Evolutionary conservation across 2,797 vertebrate genomes (phyloP).

Genomic region (Prunella strophiata): DNA sequence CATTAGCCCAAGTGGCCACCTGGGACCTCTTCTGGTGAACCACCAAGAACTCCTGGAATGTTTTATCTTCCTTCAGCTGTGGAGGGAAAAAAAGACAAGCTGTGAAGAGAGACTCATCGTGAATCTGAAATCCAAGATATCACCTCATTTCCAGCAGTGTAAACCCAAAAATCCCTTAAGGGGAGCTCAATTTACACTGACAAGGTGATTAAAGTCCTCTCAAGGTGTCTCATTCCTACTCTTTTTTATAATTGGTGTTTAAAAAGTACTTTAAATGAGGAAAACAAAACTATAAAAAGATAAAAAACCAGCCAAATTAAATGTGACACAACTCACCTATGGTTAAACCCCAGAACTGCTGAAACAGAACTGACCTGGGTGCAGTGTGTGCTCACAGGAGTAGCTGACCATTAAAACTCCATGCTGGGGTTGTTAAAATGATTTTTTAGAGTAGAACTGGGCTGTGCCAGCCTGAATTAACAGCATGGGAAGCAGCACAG

Average conservation of each 20-base stretch:
- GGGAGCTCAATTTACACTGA: background rate
- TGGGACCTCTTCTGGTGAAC: conserved; percentile 90
- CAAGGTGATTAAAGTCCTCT: background rate
- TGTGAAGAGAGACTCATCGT: background rate
- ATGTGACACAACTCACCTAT: accelerated
- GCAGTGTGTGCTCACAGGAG: background rate
- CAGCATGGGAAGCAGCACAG: background rate
- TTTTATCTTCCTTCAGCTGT: conserved; percentile 86
- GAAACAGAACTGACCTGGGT: background rate
- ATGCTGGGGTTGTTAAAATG: accelerated
- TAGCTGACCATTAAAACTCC: background rate
- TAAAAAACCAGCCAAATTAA: background rate
- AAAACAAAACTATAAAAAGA: background rate
- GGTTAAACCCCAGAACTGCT: accelerated
- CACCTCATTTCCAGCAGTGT: background rate
- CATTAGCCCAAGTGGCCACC: conserved; percentile 90
- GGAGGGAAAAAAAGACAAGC: background rate
- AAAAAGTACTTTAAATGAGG: background rate
- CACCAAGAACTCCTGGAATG: conserved; percentile 91
- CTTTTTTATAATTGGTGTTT: background rate
- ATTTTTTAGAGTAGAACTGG: background rate
- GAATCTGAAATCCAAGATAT: background rate
- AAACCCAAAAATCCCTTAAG: background rate
- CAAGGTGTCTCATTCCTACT: background rate
- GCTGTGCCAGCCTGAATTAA: background rate